Conservation (phyloP, 2,888 invertebrate species). For the Gnatocerus cornutus region DNA sequence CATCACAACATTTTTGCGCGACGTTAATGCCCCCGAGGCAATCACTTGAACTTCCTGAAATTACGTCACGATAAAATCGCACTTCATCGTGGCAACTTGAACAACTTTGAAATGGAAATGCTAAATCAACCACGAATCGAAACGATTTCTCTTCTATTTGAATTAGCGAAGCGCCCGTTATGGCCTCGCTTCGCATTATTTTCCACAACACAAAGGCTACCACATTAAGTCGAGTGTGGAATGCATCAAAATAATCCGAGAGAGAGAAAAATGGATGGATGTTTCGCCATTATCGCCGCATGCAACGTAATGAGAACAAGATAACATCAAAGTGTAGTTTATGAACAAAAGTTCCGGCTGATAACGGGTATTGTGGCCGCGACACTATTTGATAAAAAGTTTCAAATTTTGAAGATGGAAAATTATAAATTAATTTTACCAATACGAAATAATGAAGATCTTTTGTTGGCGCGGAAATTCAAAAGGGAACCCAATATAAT, state of each 20-base stretch:
- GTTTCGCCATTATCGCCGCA: conserved; percentile 8
- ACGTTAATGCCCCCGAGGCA: conserved; percentile 8
- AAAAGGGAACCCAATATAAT: conserved; percentile 28
- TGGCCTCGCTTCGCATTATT: conserved; percentile 1
- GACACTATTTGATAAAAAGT: conserved; percentile 26
- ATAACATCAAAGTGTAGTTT: conserved; percentile 35
- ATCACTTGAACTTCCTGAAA: conserved; percentile 14
- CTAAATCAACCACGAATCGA: conserved; percentile 17
- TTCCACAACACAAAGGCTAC: conserved; percentile 7
- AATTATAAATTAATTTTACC: conserved; percentile 3
- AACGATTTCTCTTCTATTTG: conserved; percentile 14
- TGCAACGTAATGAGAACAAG: conserved; percentile 31
- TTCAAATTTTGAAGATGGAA: not conserved
- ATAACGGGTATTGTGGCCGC: conserved; percentile 23
- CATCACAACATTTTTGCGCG: not conserved
- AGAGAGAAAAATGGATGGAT: conserved; percentile 6
- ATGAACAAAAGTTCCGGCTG: conserved; percentile 14
- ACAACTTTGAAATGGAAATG: conserved; percentile 20
- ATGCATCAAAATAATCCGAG: conserved; percentile 20
- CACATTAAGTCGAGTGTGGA: conserved; percentile 11
- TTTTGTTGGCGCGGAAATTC: conserved; percentile 27
- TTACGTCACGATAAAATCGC: conserved; percentile 13
- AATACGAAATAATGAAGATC: conserved; percentile 34
- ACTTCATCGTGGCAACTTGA: conserved; percentile 7
- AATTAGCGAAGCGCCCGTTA: conserved; percentile 14